phyloP scores from a whole-genome alignment of 2,888 invertebrate species.

The Thymelicus sylvestris region DNA sequence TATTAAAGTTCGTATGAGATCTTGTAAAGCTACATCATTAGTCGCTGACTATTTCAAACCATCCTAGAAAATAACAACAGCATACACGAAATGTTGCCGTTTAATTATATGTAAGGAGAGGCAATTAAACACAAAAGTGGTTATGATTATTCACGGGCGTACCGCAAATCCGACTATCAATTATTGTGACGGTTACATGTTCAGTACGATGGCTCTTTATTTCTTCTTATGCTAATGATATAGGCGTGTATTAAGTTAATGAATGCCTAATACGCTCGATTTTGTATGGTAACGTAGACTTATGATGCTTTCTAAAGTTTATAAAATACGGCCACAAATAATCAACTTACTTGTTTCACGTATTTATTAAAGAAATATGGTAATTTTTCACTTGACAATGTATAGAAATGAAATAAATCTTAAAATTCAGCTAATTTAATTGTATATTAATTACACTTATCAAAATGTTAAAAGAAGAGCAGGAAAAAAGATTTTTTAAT shows the following conservation, averaged over 20 bases:
- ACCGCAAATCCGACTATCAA: conserved; percentile 69
- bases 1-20: background rate
- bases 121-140: conserved; percentile 71
- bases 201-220: conserved; percentile 41
- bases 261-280: conserved; percentile 34
- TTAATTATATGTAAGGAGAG: conserved; percentile 57
- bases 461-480: too few species aligned
- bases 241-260: conserved; percentile 32
- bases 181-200: conserved; percentile 72
- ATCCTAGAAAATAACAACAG: conserved; percentile 28
- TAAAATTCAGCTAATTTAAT: too few species aligned
- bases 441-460: too few species aligned
- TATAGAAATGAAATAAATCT: too few species aligned
- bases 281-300: conserved; percentile 15
- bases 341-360: conserved; percentile 22
- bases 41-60: conserved; percentile 12
- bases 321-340: conserved; percentile 26
- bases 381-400: too few species aligned
- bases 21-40: conserved; percentile 6
- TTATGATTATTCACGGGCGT: conserved; percentile 75
- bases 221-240: conserved; percentile 37
- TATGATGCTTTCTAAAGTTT: conserved; percentile 15
- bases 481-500: too few species aligned
- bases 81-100: conserved; percentile 53
- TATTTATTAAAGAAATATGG: conserved; percentile 1